A percentile compares a stretch with the other conserved stretches of the same genome.
Conservation (phyloP, 1,140 invertebrate genomes). For the Lepidurus arcticus region DNA sequence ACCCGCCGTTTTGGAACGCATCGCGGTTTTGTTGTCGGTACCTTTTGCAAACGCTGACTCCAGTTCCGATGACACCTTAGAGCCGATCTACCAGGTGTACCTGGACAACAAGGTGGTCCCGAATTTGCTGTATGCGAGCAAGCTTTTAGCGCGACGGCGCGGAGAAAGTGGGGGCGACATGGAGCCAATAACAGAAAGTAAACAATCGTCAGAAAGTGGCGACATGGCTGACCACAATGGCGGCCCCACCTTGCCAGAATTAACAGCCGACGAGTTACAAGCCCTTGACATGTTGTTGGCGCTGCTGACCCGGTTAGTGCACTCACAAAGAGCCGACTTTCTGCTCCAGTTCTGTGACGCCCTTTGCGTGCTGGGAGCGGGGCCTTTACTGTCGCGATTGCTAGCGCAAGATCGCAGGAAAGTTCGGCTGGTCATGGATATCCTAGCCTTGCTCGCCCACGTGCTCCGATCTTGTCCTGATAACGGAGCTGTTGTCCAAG, state of each 20-base stretch:
- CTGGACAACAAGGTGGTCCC: conserved; percentile 42
- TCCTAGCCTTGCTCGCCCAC: conserved; percentile 64
- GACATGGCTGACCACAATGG: conserved; percentile 28
- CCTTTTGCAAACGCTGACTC: conserved; percentile 39
- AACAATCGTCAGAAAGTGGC: conserved; percentile 28
- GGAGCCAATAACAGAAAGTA: conserved; percentile 14
- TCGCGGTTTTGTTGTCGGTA: conserved; percentile 40
- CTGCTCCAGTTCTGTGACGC: conserved; percentile 71
- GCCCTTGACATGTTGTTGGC: conserved; percentile 61
- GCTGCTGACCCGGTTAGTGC: conserved; percentile 63
- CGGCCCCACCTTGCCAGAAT: conserved; percentile 43
- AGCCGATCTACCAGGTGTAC: conserved; percentile 37
- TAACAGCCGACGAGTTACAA: conserved; percentile 55
- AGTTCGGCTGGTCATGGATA: conserved; percentile 55
- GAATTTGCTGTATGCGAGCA: conserved; percentile 41
- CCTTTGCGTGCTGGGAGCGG: conserved; percentile 58
- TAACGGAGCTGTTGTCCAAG: conserved; percentile 65
- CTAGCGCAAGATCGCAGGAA: conserved; percentile 55
- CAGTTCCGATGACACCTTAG: conserved; percentile 33
- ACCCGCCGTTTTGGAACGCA: conserved; percentile 41
- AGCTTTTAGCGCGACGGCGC: conserved; percentile 39
- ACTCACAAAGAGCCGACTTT: conserved; percentile 51
- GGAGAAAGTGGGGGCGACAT: not conserved
- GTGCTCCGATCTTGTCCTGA: conserved; percentile 66
- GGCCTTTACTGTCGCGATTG: conserved; percentile 46